A percentile compares a stretch with the other conserved stretches of the same genome.
phyloP scores from a whole-genome alignment of 2,113 vertebrate genomes.

The Zapornia atra region DNA sequence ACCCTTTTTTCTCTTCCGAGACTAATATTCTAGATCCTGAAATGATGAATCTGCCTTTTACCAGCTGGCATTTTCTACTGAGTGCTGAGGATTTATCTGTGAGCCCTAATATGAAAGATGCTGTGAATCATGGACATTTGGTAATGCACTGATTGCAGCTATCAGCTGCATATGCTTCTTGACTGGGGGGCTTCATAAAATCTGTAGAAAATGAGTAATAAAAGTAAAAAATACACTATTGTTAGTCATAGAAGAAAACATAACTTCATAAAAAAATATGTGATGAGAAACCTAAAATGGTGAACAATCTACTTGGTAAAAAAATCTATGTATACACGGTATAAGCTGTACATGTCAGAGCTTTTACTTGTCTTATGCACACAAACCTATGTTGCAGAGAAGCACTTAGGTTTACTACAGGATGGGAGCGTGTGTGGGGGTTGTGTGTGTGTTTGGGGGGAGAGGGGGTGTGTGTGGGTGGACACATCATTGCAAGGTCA shows the following conservation, averaged over 20 bases:
- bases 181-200: not conserved
- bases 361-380: not conserved
- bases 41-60: slow-evolving; percentile 51
- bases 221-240: not conserved
- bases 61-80: slow-evolving; percentile 57
- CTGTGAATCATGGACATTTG: not conserved
- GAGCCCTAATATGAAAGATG: slow-evolving; percentile 13
- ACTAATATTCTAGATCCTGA: slow-evolving; percentile 8
- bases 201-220: slow-evolving; percentile 25
- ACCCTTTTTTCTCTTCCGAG: not conserved
- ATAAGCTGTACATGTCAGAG: not conserved
- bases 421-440: too few species aligned
- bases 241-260: not conserved
- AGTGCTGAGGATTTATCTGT: slow-evolving; percentile 53
- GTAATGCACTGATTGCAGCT: slow-evolving; percentile 30
- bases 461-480: not conserved
- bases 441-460: too few species aligned
- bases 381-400: not conserved
- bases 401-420: not conserved
- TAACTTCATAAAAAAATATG: not conserved
- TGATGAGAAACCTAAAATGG: not conserved
- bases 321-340: not conserved
- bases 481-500: not conserved
- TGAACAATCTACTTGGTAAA: not conserved
- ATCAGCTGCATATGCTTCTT: not conserved